Evolutionary conservation across 2,113 vertebrate genomes (phyloP).

Genomic region (Microcebus tavaratra): DNA sequence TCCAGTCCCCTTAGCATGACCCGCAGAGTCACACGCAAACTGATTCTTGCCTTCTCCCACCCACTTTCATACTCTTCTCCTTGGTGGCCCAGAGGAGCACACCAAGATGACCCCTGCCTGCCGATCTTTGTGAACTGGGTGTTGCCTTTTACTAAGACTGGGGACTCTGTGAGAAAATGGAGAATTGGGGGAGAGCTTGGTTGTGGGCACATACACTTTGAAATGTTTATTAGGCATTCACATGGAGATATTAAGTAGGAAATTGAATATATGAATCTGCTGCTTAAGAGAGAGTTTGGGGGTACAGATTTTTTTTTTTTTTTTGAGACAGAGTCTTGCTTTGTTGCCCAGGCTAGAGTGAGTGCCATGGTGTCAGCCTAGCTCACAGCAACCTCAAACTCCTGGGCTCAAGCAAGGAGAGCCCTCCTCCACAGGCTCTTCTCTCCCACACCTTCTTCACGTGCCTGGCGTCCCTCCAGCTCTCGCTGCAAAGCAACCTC

Average conservation of each 20-base stretch:
- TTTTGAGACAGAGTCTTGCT: too few species aligned
- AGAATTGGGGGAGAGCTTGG: neutral
- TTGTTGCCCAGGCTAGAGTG: too few species aligned
- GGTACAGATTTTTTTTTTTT: neutral
- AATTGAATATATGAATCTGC: neutral
- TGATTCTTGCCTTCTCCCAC: neutral
- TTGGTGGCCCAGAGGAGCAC: neutral
- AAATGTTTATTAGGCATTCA: neutral
- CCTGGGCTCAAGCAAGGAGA: too few species aligned
- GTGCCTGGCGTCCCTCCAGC: neutral
- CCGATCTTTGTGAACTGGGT: neutral
- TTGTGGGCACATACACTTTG: neutral
- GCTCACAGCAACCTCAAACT: too few species aligned
- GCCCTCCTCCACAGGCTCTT: neutral
- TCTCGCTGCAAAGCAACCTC: neutral
- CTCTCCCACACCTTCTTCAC: too few species aligned
- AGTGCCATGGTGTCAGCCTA: too few species aligned
- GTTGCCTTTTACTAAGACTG: neutral
- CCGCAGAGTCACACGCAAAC: neutral
- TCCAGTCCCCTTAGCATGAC: neutral
- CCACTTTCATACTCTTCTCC: neutral
- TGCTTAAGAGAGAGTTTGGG: neutral
- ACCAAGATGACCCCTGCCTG: neutral
- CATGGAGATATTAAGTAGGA: neutral
- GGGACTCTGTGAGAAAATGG: neutral